A percentile compares a stretch with the other conserved stretches of the same genome.
Evolutionary conservation across 2,113 vertebrate species (phyloP).

Genomic region (Penelope pileata): DNA sequence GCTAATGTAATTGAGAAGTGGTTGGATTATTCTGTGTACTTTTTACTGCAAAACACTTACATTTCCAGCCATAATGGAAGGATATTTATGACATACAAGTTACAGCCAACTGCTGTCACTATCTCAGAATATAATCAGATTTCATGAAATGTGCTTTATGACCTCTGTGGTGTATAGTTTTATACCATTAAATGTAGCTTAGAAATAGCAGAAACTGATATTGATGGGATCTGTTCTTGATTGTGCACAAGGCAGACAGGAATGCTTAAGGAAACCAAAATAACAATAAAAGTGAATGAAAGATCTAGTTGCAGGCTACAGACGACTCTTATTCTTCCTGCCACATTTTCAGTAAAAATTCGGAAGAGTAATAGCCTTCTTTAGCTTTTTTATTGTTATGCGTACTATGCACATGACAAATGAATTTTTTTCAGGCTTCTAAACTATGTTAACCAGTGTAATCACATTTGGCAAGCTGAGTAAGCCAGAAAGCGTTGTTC

Average conservation of each 20-base stretch:
- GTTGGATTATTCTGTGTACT: background rate
- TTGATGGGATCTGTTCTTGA: constrained; percentile 58
- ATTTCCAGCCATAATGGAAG: constrained; percentile 14
- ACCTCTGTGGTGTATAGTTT: constrained; percentile 45
- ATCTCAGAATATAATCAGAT: constrained; percentile 24
- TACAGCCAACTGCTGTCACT: constrained; percentile 19
- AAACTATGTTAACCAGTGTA: background rate
- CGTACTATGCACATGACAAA: background rate
- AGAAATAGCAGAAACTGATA: constrained; percentile 50
- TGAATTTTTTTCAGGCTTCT: background rate
- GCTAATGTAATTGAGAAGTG: background rate
- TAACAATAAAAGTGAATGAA: constrained; percentile 56
- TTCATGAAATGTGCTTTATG: constrained; percentile 7
- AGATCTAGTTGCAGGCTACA: background rate
- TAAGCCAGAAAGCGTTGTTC: background rate
- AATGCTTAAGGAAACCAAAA: constrained; percentile 54
- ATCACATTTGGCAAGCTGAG: background rate
- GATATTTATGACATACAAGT: constrained; percentile 8
- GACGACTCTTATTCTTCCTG: constrained; percentile 41
- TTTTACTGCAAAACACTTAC: background rate
- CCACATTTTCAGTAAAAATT: constrained; percentile 37
- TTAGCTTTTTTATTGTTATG: constrained; percentile 10
- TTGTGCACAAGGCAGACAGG: constrained; percentile 36
- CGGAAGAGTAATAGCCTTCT: constrained; percentile 32
- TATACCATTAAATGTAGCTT: constrained; percentile 29